Evolutionary conservation across 2,888 invertebrate species (phyloP).

Genomic region (Tineola bisselliella): DNA sequence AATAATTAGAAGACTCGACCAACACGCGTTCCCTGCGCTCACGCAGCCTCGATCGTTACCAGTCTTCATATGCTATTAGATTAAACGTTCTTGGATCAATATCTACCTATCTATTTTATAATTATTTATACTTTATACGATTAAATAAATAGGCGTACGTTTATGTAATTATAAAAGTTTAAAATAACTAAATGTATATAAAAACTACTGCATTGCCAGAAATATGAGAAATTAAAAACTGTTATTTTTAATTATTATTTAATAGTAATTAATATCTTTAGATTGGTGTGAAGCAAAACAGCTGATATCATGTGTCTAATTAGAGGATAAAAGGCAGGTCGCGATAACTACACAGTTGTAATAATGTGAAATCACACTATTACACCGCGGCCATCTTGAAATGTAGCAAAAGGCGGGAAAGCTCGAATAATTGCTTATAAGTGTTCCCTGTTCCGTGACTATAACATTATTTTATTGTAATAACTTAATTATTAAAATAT

Average conservation of each 20-base stretch:
- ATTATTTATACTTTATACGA: not conserved
- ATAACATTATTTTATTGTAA: not conserved
- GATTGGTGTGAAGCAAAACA: not conserved
- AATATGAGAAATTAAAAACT: too few relatives aligned
- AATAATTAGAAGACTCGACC: slow-evolving; percentile 33
- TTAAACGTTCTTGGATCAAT: not conserved
- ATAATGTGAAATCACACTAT: slow-evolving; percentile 49
- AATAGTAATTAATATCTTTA: too few relatives aligned
- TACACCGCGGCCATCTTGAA: slow-evolving; percentile 44
- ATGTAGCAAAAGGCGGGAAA: slow-evolving; percentile 40
- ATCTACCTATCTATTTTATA: not conserved
- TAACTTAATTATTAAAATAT: too few relatives aligned
- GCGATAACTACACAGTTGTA: slow-evolving; percentile 58
- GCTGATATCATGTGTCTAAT: not conserved
- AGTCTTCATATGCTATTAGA: not conserved
- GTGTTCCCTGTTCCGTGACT: slow-evolving; percentile 3
- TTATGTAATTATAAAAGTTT: not conserved
- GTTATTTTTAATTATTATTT: too few relatives aligned
- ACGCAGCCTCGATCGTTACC: slow-evolving; percentile 14
- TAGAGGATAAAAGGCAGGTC: slow-evolving; percentile 25
- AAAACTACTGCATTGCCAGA: too few relatives aligned
- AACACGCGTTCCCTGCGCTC: slow-evolving; percentile 16
- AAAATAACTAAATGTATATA: not conserved
- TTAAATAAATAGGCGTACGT: not conserved
- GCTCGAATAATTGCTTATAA: slow-evolving; percentile 32